Base-by-base conservation (phyloP, 2,797 vertebrate genomes). In the Erpetoichthys calabaricus region DNA sequence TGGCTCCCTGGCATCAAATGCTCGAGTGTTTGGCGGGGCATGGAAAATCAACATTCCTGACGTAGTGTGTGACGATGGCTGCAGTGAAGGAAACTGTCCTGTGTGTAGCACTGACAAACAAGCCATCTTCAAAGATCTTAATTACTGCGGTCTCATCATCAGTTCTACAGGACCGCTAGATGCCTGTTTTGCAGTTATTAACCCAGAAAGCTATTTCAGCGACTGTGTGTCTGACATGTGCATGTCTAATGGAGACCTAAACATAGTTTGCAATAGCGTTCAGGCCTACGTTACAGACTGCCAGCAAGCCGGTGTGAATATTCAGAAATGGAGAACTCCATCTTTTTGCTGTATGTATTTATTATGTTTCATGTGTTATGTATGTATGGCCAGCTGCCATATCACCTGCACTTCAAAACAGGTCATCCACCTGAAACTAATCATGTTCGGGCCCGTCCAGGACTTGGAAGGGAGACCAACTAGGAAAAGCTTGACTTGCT, bases 331-430 rank as follows among this genome's bases (percentile, higher is more conserved):
- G 83, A 84, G 84, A 59, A 70, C 69, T 0, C 41, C 72, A 3
- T 69, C 64, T 8, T 85, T 89, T 67, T 86, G 85, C 55, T 67
- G 75, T 88, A 69, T 83, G 82, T 77, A n/a, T 49, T 44, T 49
- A n/a, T n/a, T n/a, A n/a, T n/a, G n/a, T n/a, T n/a, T n/a, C n/a
- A n/a, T n/a, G n/a, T n/a, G n/a, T n/a, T n/a, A n/a, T n/a, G n/a
- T n/a, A n/a, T n/a, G n/a, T n/a, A n/a, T n/a, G n/a, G n/a, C n/a
- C n/a, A n/a, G n/a, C n/a, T n/a, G n/a, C n/a, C n/a, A n/a, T n/a
- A n/a, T n/a, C n/a, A n/a, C n/a, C n/a, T n/a, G n/a, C n/a, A n/a
- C n/a, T n/a, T n/a, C n/a, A n/a, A n/a, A n/a, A n/a, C n/a, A n/a
- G n/a, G n/a, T n/a, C n/a, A n/a, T n/a, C n/a, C n/a, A n/a, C n/a